These are phyloP conservation scores for Brachionus plicatilis DNA, from an alignment of 1,140 invertebrate genomes.

Conservation along the genomic window DNA sequence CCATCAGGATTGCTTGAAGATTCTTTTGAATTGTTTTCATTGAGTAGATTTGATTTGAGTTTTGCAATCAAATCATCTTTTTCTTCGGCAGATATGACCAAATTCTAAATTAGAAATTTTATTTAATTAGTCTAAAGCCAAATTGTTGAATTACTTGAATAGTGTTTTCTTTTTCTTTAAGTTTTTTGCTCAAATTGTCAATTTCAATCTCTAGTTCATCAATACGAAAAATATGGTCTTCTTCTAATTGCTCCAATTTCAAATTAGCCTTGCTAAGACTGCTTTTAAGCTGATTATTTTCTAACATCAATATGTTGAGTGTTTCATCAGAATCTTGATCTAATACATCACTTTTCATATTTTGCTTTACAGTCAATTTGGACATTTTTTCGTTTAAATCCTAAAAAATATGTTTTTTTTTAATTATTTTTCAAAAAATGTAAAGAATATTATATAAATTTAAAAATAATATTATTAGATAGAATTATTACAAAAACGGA, in stretches of 20 bases:
- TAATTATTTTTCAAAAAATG: no score
- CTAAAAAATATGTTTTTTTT: background rate
- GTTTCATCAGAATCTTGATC: background rate
- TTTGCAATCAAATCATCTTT: conserved; percentile 12
- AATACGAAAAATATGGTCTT: background rate
- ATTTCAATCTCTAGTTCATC: conserved; percentile 22
- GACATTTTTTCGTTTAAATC: background rate
- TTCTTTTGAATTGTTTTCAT: background rate
- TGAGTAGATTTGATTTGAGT: background rate
- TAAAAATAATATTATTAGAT: background rate
- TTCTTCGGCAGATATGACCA: conserved; percentile 4
- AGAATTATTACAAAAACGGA: no score
- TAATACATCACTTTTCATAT: background rate
- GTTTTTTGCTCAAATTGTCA: background rate
- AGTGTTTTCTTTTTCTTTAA: conserved; percentile 9
- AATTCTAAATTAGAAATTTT: conserved; percentile 12
- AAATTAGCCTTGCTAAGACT: background rate
- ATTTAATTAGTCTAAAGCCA: background rate
- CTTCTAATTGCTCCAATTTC: conserved; percentile 1
- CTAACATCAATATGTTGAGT: background rate
- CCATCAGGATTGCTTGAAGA: background rate
- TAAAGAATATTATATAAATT: no score
- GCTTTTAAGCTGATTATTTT: conserved; percentile 24
- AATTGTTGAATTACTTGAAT: background rate
- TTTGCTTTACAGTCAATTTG: background rate